Conservation (phyloP, 2,888 invertebrate species). For the Lycia hirtaria region DNA sequence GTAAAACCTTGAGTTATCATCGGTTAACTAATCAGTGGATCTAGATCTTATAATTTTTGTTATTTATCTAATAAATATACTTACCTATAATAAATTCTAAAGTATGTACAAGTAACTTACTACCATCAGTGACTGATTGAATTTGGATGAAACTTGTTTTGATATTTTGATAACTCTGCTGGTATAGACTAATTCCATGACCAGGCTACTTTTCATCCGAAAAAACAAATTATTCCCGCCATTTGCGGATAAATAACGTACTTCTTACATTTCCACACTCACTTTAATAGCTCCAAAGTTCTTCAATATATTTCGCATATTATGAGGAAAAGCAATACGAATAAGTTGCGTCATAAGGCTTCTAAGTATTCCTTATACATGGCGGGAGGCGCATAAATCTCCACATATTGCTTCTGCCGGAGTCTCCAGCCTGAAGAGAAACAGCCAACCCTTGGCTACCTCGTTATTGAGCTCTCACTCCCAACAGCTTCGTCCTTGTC, state of each 20-base stretch:
- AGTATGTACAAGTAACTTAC: too few species aligned
- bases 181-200: too few species aligned
- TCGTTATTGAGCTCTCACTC: conserved; percentile 86
- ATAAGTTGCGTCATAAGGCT: conserved; percentile 71
- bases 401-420: conserved; percentile 77
- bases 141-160: too few species aligned
- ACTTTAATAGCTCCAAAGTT: conserved; percentile 36
- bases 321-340: conserved; percentile 64
- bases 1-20: too few species aligned
- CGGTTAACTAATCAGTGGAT: too few species aligned
- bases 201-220: too few species aligned
- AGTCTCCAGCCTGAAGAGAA: conserved; percentile 78
- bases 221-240: too few species aligned
- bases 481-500: conserved; percentile 63
- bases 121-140: too few species aligned
- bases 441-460: conserved; percentile 84
- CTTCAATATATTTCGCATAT: conserved; percentile 42
- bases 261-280: conserved; percentile 2
- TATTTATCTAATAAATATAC: too few species aligned
- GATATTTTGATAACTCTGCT: too few species aligned
- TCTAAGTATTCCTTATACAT: conserved; percentile 68
- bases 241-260: conserved; percentile 1
- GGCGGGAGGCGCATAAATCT: conserved; percentile 78
- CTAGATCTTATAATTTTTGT: too few species aligned
- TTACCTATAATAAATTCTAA: too few species aligned